phyloP scores from a whole-genome alignment of 1,140 invertebrate species.

The Ips typographus region DNA sequence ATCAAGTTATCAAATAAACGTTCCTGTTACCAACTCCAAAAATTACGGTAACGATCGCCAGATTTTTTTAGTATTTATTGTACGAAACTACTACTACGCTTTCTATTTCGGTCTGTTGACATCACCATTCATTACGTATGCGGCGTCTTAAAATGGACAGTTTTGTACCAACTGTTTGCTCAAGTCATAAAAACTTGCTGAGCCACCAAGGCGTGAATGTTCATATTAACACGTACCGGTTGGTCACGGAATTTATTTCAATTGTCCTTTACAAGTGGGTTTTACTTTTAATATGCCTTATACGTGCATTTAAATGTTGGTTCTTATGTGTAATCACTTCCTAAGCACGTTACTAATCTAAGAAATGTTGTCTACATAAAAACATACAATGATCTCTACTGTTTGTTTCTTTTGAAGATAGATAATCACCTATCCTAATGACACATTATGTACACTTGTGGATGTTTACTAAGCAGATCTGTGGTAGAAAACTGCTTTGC shows the following conservation, averaged over 20 bases:
- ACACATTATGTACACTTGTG: too few relatives aligned
- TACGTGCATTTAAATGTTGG: too few relatives aligned
- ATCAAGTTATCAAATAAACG: neutral
- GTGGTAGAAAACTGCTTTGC: too few relatives aligned
- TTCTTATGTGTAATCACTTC: too few relatives aligned
- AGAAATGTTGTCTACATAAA: too few relatives aligned
- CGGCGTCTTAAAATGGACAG: slow-evolving; percentile 21
- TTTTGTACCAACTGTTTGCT: slow-evolving; percentile 15
- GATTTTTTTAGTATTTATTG: slow-evolving; percentile 11
- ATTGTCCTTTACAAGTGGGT: neutral
- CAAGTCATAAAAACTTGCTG: slow-evolving; percentile 15
- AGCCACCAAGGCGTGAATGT: slow-evolving; percentile 9
- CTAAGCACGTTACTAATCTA: too few relatives aligned
- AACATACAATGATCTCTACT: too few relatives aligned
- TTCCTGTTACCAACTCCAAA: neutral
- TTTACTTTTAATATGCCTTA: neutral
- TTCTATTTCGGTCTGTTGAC: slow-evolving; percentile 19
- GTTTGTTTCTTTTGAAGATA: too few relatives aligned
- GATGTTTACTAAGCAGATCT: too few relatives aligned
- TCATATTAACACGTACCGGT: slow-evolving; percentile 15
- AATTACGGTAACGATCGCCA: slow-evolving; percentile 6
- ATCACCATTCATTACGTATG: slow-evolving; percentile 21
- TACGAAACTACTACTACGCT: neutral
- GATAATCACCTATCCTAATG: too few relatives aligned
- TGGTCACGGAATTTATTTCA: slow-evolving; percentile 9